phyloP scores from a whole-genome alignment of 2,797 vertebrate genomes.

The Podarcis lilfordi region DNA sequence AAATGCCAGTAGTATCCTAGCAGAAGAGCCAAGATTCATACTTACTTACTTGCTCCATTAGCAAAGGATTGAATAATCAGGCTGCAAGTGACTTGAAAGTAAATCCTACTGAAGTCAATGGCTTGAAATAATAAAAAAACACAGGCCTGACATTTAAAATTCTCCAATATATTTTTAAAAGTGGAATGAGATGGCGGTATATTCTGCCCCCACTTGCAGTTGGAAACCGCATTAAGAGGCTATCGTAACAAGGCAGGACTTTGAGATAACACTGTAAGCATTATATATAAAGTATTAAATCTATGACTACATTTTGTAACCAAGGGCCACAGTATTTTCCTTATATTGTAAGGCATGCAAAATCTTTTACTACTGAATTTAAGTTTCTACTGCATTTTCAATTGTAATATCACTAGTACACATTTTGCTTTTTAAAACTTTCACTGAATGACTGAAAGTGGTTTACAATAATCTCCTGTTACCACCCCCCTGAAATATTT shows the following conservation, averaged over 20 bases:
- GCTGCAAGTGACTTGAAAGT: background rate
- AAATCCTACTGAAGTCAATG: background rate
- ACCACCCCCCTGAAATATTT: slow-evolving; percentile 24
- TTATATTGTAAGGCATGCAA: background rate
- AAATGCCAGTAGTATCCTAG: background rate
- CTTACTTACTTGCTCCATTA: background rate
- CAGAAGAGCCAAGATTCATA: background rate
- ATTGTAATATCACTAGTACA: background rate
- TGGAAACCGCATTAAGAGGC: background rate
- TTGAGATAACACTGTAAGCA: background rate
- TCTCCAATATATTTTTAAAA: background rate
- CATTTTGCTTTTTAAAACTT: background rate
- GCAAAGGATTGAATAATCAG: background rate
- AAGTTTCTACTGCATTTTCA: background rate
- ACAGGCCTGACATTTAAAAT: background rate
- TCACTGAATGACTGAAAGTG: slow-evolving; percentile 8
- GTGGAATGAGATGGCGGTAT: background rate
- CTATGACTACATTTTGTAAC: background rate
- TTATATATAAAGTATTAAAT: background rate
- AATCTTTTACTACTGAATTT: background rate
- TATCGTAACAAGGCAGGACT: background rate
- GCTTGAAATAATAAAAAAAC: background rate
- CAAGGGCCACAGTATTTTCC: background rate
- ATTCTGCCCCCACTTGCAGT: background rate
- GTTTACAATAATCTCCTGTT: slow-evolving; percentile 14